These are phyloP conservation scores for Syrmaticus mikado DNA, from an alignment of 2,113 vertebrate genomes.

Conservation along the genomic window DNA sequence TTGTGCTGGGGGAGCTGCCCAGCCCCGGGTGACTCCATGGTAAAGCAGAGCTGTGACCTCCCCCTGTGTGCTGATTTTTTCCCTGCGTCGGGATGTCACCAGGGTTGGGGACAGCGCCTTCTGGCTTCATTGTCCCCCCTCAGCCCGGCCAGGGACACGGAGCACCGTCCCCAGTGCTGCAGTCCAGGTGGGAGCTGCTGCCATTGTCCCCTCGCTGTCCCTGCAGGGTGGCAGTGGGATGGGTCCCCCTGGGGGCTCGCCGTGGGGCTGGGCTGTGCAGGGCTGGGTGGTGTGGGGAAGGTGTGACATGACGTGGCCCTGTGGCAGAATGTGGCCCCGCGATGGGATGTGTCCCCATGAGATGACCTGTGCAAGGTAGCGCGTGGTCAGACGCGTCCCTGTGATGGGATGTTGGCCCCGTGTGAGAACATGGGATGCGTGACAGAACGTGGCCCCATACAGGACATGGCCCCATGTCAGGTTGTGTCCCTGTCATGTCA, in stretches of 20 bases:
- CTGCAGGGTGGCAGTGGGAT: too few species aligned
- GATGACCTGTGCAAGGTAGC: too few species aligned
- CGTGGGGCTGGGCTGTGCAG: background rate
- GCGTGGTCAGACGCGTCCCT: too few species aligned
- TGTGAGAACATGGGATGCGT: too few species aligned
- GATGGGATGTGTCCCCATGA: too few species aligned
- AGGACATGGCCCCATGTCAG: too few species aligned
- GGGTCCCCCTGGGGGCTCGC: background rate
- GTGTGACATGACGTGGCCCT: background rate
- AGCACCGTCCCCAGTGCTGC: too few species aligned
- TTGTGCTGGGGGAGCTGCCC: background rate
- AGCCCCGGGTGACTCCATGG: background rate
- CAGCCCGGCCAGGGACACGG: background rate
- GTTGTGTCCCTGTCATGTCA: too few species aligned
- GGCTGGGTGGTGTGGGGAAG: background rate
- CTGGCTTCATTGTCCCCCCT: background rate
- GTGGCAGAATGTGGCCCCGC: background rate
- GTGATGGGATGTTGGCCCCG: too few species aligned
- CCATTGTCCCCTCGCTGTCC: background rate
- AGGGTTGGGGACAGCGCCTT: fast-evolving
- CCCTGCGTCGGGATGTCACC: background rate
- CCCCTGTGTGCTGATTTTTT: constrained; percentile 36
- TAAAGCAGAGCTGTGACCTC: constrained; percentile 66
- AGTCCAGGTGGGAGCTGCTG: too few species aligned
- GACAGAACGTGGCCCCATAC: too few species aligned